A percentile compares a stretch with the other conserved stretches of the same genome.
Evolutionary conservation across 2,797 vertebrate species (phyloP).

Genomic region (Hyperoplus immaculatus): DNA sequence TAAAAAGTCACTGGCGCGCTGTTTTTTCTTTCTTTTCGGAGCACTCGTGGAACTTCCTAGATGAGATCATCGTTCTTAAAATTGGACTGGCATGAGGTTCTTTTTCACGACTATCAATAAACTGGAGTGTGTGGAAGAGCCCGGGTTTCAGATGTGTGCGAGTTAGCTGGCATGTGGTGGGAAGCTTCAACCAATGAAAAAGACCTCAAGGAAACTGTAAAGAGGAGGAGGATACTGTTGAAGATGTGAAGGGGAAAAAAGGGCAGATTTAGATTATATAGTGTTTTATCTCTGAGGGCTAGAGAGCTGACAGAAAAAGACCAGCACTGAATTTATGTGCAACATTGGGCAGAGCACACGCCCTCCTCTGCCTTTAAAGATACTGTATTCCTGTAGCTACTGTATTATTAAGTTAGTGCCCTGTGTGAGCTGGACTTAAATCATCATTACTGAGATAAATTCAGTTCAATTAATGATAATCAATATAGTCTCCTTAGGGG

Average conservation of each 20-base stretch:
- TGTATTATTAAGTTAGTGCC: conserved; percentile 18
- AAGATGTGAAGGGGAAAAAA: conserved; percentile 42
- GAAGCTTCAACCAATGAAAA: conserved; percentile 21
- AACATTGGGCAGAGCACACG: conserved; percentile 43
- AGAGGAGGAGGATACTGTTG: conserved; percentile 9
- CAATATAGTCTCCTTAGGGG: conserved; percentile 42
- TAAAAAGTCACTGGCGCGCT: conserved; percentile 64
- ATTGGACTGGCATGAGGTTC: conserved; percentile 50
- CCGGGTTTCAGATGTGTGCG: conserved; percentile 62
- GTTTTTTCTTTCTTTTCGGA: conserved; percentile 6
- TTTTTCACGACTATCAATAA: conserved; percentile 61
- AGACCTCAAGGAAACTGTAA: conserved; percentile 2
- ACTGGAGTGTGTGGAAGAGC: conserved; percentile 28
- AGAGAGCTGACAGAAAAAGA: conserved; percentile 58
- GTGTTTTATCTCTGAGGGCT: conserved; percentile 57
- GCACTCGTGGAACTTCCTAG: conserved; percentile 51
- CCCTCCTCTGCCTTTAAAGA: conserved; percentile 33
- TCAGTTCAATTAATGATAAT: conserved; percentile 56
- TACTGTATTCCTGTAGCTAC: conserved; percentile 31
- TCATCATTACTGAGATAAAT: conserved; percentile 39
- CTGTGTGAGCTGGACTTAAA: too few species aligned
- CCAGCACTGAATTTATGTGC: conserved; percentile 46
- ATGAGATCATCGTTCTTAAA: conserved; percentile 67
- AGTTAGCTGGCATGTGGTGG: conserved; percentile 40
- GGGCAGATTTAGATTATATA: conserved; percentile 74